Evolutionary conservation across 2,113 vertebrate genomes (phyloP), one percentile per base, ranked within the genome.

Genomic region (Parus major): DNA sequence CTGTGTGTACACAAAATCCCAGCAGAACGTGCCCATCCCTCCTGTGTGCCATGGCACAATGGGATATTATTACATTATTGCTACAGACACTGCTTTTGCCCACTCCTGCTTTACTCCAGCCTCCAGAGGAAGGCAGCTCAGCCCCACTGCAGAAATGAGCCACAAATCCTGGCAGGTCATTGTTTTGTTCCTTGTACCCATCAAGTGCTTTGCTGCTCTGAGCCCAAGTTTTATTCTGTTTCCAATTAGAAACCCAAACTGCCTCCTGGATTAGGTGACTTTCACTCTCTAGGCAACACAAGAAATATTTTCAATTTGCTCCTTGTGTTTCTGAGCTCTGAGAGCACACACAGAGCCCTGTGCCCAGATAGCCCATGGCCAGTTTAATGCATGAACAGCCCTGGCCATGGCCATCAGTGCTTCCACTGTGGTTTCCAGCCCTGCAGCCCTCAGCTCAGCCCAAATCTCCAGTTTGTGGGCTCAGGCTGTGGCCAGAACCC

Each of bases 161-260:
- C 52, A 46, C 3, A n/a, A 72, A 10, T 44, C 9, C 29, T 28
- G 39, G 15, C 44, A 76, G 50, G 20, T 11, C 55, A 28, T 35
- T 61, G 29, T 11, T 77, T 50, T 50, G 8, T 15, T 49, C 72
- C 35, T 77, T 24, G 20, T 15, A 12, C 5, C 55, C 80, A 41
- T 1, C 1, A 52, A 65, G 6, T 2, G 16, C 39, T 82, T 24
- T 56, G 42, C 53, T 87, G 57, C 76, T 79, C 69, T 0, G 0
- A 72, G 73, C 50, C 22, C 7, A 16, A 49, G 16, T 50, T 79
- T 56, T 23, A 35, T 71, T 53, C 82, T 88, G 71, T 60, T 92
- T 94, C 46, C 33, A 90, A 73, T 57, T 68, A 94, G 46, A 87
- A 92, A 91, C 61, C 42, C 82, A 78, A 69, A n/a, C n/a, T 78